Evolutionary conservation across 2,113 vertebrate genomes (phyloP).

Genomic region (Brachypteracias leptosomus): DNA sequence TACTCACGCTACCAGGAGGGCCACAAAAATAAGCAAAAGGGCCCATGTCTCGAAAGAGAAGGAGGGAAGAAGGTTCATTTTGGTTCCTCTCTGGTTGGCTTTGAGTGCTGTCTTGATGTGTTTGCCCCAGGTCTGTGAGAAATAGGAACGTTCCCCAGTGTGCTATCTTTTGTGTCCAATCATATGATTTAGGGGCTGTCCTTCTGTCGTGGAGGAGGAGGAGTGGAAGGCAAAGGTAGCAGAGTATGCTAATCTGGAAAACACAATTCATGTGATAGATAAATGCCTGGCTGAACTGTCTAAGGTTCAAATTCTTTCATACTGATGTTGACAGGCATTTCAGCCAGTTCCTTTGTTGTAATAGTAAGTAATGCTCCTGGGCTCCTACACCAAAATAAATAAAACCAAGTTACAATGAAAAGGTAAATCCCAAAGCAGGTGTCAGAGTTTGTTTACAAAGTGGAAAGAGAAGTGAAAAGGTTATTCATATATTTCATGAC

Average conservation of each 20-base stretch:
- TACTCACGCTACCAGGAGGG: not conserved
- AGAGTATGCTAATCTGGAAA: not conserved
- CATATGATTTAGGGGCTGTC: not conserved
- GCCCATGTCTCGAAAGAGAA: conserved; percentile 49
- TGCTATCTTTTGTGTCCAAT: not conserved
- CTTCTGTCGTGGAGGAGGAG: not conserved
- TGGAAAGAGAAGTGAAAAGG: conserved; percentile 16
- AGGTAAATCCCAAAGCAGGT: conserved; percentile 47
- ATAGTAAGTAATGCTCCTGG: not conserved
- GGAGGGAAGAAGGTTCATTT: conserved; percentile 40
- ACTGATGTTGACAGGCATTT: not conserved
- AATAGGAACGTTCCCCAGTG: fast-evolving
- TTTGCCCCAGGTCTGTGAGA: not conserved
- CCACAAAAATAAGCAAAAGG: not conserved
- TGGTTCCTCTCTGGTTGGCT: not conserved
- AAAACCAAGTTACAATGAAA: conserved; percentile 23
- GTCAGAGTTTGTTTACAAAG: conserved; percentile 31
- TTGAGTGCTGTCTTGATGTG: not conserved
- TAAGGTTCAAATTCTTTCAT: not conserved
- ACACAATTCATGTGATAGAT: not conserved
- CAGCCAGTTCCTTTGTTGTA: not conserved
- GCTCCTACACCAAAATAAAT: conserved; percentile 21
- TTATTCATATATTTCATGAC: not conserved
- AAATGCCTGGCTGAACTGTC: not conserved
- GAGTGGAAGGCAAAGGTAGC: not conserved